Evolutionary conservation across 2,797 vertebrate genomes (phyloP), one percentile per base, ranked within the genome.

Genomic region (Sandelia bainsii): DNA sequence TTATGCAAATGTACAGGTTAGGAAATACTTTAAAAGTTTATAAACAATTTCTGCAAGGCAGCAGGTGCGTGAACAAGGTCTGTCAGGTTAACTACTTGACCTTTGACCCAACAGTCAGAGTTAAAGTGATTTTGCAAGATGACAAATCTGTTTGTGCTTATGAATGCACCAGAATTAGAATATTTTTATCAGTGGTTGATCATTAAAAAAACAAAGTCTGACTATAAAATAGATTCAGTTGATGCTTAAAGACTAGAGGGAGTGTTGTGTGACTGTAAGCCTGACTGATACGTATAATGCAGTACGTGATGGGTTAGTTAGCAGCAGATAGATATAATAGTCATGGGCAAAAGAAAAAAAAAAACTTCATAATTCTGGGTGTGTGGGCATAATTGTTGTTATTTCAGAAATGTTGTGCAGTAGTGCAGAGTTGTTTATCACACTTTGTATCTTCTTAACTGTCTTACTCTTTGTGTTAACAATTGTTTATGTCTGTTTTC

Each of bases 241-340:
- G 3, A 23, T 25, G 9, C 6, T 54, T 63, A 22, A 29, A n/a
- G 48, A 40, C 39, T 40, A 17, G 58, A 22, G 25, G 11, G 13
- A 16, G 45, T 74, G 56, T 49, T 13, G 27, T 37, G 46, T 27
- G 54, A 59, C 37, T 78, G 27, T 42, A 22, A 17, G 32, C 9
- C 5, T 53, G 20, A 44, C 46, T 66, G 45, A 56, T 69, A 12
- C 49, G 34, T 49, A 25, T 52, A 48, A 39, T 25, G 1, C 22
- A 23, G 49, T 50, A 34, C 49, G 27, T 42, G 5, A 52, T 57
- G 61, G 37, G 45, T 62, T 70, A 42, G 63, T 37, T 60, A 11
- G 51, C 46, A 42, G 57, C 61, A 14, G 68, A 34, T 54, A 49
- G 25, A 79, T 45, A 48, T 45, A 46, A 58, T 51, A 62, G 52